Evolutionary conservation across 1,140 invertebrate genomes (phyloP).

Genomic region (Drosophila yakuba): DNA sequence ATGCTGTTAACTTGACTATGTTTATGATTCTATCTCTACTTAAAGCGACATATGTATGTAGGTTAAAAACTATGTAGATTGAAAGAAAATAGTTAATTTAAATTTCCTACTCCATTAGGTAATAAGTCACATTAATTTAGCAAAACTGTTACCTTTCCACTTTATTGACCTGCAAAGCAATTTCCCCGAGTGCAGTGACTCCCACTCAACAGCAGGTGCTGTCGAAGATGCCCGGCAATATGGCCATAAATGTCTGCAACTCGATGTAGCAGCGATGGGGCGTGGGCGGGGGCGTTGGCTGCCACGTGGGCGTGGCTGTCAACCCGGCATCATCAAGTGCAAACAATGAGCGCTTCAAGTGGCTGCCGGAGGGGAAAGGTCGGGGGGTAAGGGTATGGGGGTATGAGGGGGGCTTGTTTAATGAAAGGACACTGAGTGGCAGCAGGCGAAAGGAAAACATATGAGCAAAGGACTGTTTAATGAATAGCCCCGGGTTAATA

Average conservation of each 20-base stretch:
- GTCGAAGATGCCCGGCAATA: conserved; percentile 46
- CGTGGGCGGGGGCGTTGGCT: conserved; percentile 5
- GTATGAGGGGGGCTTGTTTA: conserved; percentile 41
- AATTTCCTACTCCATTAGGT: too few relatives aligned
- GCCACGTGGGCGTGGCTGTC: conserved; percentile 39
- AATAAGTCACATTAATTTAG: too few relatives aligned
- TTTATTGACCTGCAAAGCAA: too few relatives aligned
- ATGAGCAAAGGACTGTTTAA: conserved; percentile 82
- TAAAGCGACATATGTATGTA: too few relatives aligned
- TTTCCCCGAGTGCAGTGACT: conserved; percentile 26
- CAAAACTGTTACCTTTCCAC: background rate
- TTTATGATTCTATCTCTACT: too few relatives aligned
- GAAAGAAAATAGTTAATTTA: too few relatives aligned
- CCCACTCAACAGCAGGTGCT: conserved; percentile 29
- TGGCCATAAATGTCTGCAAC: conserved; percentile 57
- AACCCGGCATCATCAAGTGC: conserved; percentile 54
- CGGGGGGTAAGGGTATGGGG: background rate
- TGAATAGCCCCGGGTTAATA: conserved; percentile 79
- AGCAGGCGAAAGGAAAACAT: conserved; percentile 70
- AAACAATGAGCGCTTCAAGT: conserved; percentile 61
- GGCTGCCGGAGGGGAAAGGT: conserved; percentile 14
- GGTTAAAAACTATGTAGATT: too few relatives aligned
- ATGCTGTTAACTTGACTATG: too few relatives aligned
- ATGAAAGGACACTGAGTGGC: conserved; percentile 59
- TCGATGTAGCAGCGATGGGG: conserved; percentile 8